phyloP scores from a whole-genome alignment of 2,797 vertebrate species.

The Pristis pectinata region DNA sequence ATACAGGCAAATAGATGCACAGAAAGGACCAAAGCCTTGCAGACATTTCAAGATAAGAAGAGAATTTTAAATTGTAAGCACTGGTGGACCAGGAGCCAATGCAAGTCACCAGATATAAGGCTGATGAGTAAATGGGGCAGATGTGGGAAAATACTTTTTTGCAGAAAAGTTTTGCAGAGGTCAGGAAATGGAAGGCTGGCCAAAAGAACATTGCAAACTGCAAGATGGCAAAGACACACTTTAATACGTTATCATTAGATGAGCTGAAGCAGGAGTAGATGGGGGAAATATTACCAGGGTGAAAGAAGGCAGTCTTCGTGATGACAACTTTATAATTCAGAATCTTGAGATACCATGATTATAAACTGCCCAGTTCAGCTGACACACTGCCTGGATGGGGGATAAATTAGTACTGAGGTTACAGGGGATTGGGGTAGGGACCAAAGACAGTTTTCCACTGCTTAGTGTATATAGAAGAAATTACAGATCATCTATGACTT shows the following conservation, averaged over 20 bases:
- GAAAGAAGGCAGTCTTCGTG: neutral
- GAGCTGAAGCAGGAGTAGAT: neutral
- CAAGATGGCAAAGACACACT: neutral
- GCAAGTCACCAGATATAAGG: neutral
- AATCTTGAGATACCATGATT: neutral
- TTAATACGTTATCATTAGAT: neutral
- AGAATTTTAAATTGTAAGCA: neutral
- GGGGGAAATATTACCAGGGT: neutral
- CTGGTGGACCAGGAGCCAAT: neutral
- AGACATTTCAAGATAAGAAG: neutral
- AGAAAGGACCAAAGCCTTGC: neutral
- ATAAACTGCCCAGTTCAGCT: too few relatives aligned
- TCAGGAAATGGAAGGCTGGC: too few relatives aligned
- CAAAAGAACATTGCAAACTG: neutral
- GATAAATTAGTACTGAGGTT: too few relatives aligned
- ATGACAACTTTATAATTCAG: neutral
- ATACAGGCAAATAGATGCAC: too few relatives aligned
- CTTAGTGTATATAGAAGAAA: too few relatives aligned
- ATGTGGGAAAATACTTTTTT: neutral
- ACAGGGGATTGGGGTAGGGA: too few relatives aligned
- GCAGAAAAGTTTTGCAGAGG: neutral
- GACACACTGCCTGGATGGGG: too few relatives aligned
- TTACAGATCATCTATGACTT: too few relatives aligned
- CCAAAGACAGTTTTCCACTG: too few relatives aligned
- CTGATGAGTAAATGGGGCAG: neutral